Percentiles rank a stretch among this genome's conserved stretches.
These are phyloP conservation scores for Champsocephalus gunnari DNA, from an alignment of 2,797 vertebrate genomes.

Conservation along the genomic window DNA sequence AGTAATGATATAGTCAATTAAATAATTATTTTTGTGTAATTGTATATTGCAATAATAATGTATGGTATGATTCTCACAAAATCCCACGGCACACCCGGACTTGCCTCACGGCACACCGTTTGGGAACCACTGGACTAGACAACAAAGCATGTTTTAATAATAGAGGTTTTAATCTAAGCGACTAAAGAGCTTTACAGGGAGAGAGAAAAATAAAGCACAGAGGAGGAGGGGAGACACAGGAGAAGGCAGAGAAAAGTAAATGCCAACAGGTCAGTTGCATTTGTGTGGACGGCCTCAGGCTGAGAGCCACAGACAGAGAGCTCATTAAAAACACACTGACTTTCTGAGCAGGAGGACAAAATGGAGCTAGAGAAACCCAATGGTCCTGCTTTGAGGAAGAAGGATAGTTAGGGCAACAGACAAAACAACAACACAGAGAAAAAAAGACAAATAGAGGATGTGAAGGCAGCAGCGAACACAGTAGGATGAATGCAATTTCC, in stretches of 20 bases:
- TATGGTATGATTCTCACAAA: no score
- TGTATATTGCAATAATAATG: no score
- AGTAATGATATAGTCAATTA: no score
- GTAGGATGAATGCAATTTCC: slow-evolving; percentile 38
- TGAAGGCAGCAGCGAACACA: slow-evolving; percentile 39
- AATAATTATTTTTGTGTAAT: no score
- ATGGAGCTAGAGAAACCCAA: slow-evolving; percentile 54
- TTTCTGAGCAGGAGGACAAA: slow-evolving; percentile 71
- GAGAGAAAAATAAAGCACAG: slow-evolving; percentile 10
- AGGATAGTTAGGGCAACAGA: slow-evolving; percentile 43
- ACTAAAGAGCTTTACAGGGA: slow-evolving; percentile 42
- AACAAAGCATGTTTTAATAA: slow-evolving; percentile 58
- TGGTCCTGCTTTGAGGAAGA: slow-evolving; percentile 57
- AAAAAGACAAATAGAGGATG: slow-evolving; percentile 60
- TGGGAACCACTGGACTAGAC: slow-evolving; percentile 24
- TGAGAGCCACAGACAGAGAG: slow-evolving; percentile 73
- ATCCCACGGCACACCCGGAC: no score
- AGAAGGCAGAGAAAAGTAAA: slow-evolving; percentile 67
- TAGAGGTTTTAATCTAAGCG: slow-evolving; percentile 56
- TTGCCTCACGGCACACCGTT: no score
- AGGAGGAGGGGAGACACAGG: slow-evolving; percentile 37
- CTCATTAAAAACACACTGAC: slow-evolving; percentile 82
- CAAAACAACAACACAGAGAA: slow-evolving; percentile 57
- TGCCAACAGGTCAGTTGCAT: slow-evolving; percentile 77
- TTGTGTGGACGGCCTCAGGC: slow-evolving; percentile 71